A percentile compares a stretch with the other conserved stretches of the same genome.
phyloP scores from a whole-genome alignment of 2,888 invertebrate genomes.

The Oligia fasciuncula region DNA sequence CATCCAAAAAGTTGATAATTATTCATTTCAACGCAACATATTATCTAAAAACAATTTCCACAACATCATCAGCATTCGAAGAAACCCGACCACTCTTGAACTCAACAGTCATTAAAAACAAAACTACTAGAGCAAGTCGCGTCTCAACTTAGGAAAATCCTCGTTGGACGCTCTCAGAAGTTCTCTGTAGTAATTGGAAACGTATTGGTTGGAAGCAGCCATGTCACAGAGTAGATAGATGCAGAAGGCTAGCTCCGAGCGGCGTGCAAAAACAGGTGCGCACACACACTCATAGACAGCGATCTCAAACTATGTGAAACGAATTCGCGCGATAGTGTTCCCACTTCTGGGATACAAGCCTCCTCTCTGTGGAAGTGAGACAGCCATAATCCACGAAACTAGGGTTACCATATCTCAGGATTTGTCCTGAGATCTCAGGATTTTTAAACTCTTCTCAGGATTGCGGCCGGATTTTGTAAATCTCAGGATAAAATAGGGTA shows the following conservation, averaged over 20 bases:
- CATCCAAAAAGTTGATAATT: background rate
- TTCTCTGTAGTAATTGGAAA: conserved; percentile 72
- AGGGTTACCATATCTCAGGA: no score
- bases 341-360: no score
- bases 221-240: background rate
- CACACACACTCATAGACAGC: background rate
- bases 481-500: no score
- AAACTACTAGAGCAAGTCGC: conserved; percentile 55
- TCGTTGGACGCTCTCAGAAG: conserved; percentile 59
- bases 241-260: background rate
- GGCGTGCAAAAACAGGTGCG: background rate
- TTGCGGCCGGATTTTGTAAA: no score
- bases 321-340: background rate
- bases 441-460: no score
- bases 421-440: no score
- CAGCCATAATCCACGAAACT: background rate
- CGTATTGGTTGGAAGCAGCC: conserved; percentile 65
- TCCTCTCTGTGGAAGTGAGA: background rate
- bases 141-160: conserved; percentile 53
- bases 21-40: background rate
- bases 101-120: conserved; percentile 60
- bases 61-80: background rate
- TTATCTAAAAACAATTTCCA: background rate
- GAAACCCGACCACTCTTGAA: conserved; percentile 16
- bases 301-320: no score